Percentiles rank a stretch among this genome's conserved stretches.
Conservation (phyloP, 2,113 vertebrate genomes). For the Xiphophorus maculatus region DNA sequence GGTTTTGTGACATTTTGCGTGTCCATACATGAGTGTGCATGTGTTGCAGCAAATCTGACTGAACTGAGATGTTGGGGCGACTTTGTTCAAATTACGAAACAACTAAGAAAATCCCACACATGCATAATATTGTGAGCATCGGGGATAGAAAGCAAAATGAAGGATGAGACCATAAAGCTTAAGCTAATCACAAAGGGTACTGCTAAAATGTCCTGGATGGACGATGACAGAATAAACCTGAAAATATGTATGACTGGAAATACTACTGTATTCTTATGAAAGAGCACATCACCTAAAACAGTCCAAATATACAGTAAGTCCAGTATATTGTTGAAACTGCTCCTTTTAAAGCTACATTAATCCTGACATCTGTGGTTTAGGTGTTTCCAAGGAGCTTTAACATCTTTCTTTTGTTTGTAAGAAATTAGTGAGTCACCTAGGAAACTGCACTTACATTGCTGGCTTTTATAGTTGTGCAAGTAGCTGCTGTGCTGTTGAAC, state of each 20-base stretch:
- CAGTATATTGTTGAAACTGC: too few species aligned
- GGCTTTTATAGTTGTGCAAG: neutral
- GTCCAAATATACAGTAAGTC: neutral
- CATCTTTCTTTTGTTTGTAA: neutral
- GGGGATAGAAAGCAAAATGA: too few species aligned
- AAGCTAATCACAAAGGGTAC: too few species aligned
- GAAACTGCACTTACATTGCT: conserved; percentile 7
- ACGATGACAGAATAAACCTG: too few species aligned
- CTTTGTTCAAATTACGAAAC: neutral
- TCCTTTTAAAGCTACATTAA: too few species aligned
- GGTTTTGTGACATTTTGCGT: neutral
- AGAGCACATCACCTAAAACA: neutral
- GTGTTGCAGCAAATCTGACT: neutral
- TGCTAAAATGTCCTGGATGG: too few species aligned
- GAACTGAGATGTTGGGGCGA: neutral
- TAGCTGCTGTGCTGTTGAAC: conserved; percentile 33
- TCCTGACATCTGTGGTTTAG: too few species aligned
- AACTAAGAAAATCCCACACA: too few species aligned
- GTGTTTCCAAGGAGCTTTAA: conserved; percentile 1
- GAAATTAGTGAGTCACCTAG: neutral
- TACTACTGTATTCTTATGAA: too few species aligned
- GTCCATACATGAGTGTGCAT: neutral
- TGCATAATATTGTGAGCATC: too few species aligned
- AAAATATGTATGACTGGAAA: too few species aligned
- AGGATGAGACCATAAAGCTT: too few species aligned